Conservation (phyloP, 2,888 invertebrate species). For the Uloborus plumipes region DNA sequence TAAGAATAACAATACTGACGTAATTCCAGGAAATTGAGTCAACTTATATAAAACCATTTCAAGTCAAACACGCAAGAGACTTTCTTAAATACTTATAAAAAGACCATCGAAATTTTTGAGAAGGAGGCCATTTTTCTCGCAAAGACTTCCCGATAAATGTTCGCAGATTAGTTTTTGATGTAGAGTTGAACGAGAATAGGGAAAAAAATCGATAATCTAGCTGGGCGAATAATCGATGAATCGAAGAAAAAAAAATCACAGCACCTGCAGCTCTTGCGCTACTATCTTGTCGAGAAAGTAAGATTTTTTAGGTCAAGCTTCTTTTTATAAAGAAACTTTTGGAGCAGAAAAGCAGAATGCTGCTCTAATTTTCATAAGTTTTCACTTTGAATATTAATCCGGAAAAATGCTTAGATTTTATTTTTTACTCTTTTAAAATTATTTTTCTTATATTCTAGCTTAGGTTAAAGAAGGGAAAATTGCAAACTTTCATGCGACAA, state of each 20-base stretch:
- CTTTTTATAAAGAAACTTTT: too few relatives aligned
- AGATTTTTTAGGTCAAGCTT: too few relatives aligned
- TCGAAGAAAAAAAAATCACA: constrained; percentile 44
- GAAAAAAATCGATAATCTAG: constrained; percentile 61
- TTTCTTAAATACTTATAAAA: constrained; percentile 9
- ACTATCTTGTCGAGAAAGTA: not conserved
- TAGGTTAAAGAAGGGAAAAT: too few relatives aligned
- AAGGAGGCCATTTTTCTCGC: constrained; percentile 61
- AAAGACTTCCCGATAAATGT: constrained; percentile 62
- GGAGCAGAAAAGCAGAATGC: too few relatives aligned
- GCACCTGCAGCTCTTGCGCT: constrained; percentile 53
- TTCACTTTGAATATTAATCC: too few relatives aligned
- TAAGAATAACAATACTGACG: not conserved
- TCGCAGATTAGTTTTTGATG: constrained; percentile 64
- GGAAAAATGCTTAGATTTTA: too few relatives aligned
- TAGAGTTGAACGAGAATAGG: constrained; percentile 54
- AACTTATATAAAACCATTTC: not conserved
- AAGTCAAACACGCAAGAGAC: not conserved
- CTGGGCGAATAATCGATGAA: constrained; percentile 62
- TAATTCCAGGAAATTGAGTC: not conserved
- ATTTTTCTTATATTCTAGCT: too few relatives aligned
- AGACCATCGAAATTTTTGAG: constrained; percentile 46
- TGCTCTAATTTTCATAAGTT: too few relatives aligned
- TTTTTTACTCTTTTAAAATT: too few relatives aligned
- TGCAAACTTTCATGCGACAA: too few relatives aligned